phyloP scores from a whole-genome alignment of 35 echinoderm and acorn worm genomes.

The Nesometra sesokonis region DNA sequence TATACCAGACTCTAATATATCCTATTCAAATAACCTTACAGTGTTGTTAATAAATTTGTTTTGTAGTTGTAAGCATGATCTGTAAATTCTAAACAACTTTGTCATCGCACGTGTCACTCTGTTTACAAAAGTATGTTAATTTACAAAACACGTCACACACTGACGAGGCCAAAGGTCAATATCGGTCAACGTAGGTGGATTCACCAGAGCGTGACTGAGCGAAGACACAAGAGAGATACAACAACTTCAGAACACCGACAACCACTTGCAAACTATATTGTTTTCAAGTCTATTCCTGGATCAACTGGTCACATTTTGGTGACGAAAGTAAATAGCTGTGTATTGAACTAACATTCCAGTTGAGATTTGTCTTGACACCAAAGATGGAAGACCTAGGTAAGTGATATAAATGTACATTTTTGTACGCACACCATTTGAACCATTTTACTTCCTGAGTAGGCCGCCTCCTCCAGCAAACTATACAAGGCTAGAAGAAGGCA shows the following conservation, averaged over 20 bases:
- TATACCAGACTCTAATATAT: too few relatives aligned
- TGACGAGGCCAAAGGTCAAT: neutral
- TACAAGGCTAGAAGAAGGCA: too few relatives aligned
- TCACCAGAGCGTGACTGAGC: too few relatives aligned
- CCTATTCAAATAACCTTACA: too few relatives aligned
- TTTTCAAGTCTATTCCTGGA: neutral
- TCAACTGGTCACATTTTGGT: neutral
- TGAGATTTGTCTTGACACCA: neutral
- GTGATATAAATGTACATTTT: neutral
- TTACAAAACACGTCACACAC: neutral
- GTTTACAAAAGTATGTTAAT: neutral
- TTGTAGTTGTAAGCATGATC: neutral
- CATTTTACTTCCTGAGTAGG: neutral
- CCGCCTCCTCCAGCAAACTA: neutral
- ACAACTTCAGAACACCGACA: neutral
- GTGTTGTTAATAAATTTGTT: neutral
- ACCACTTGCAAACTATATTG: neutral
- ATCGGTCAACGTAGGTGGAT: too few relatives aligned
- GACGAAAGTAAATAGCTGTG: neutral
- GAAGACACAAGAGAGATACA: too few relatives aligned
- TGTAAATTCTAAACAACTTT: neutral
- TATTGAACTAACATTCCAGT: neutral
- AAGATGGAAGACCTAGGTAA: neutral
- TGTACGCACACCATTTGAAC: too few relatives aligned
- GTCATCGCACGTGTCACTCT: neutral